Evolutionary conservation across 2,797 vertebrate species (phyloP), one percentile per base, ranked within the genome.

Genomic region (Centropyge bicolor): DNA sequence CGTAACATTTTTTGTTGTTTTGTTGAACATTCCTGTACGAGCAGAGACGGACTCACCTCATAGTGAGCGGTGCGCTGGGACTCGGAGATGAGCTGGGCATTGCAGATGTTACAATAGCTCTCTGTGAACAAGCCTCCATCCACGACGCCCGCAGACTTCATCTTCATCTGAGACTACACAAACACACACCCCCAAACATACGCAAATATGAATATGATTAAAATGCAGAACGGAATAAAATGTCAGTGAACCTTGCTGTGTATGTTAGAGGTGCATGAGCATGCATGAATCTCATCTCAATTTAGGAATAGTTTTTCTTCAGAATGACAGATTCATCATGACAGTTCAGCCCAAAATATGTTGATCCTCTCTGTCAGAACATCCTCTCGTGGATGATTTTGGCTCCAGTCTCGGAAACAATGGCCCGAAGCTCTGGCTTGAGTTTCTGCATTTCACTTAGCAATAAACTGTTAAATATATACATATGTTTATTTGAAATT

Each of bases 61-160:
- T 96, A 96, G 90, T 96, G 95, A 85, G 95, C 95, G 20, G 94
- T 95, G 77, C 95, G 94, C 93, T 96, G 95, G 75, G 95, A 96
- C 91, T 95, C 94, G 2, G 95, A 96, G 92, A 96, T 96, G 85
- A 96, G 94, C 91, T 96, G 95, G 82, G 95, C 95, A 80, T 96
- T 96, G 90, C 95, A 96, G 92, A 96, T 95, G 92, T 95, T 95
- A 86, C 95, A 96, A 77, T 96, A 96, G 90, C 94, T 95, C 83
- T 96, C 95, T 79, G 95, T 96, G 90, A 96, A 96, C 85, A 96
- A 91, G 73, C 91, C 93, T 86, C 93, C 92, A 69, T 95, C 93
- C 85, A 94, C 92, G 22, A 93, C 84, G 78, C 89, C 94, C 31
- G 91, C 90, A 68, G 94, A 95, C 91, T 95, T 96, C 95, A 96